Evolutionary conservation across 2,113 vertebrate genomes (phyloP).

Genomic region (Crocuta crocuta): DNA sequence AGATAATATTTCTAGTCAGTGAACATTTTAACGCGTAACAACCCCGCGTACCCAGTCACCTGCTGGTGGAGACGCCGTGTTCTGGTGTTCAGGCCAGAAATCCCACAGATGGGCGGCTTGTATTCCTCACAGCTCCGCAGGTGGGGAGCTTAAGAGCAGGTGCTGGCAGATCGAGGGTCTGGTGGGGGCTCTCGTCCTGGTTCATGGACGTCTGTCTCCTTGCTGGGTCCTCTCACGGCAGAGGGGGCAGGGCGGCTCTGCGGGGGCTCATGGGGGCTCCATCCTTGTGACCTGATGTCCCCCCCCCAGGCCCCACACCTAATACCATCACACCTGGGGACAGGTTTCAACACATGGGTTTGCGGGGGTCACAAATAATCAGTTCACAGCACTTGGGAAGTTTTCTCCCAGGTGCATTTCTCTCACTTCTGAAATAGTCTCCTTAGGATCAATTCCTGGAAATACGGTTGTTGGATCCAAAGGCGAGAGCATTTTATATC

Average conservation of each 20-base stretch:
- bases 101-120: neutral
- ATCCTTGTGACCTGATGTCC: neutral
- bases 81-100: neutral
- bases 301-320: neutral
- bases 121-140: neutral
- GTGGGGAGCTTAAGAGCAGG: neutral
- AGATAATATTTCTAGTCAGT: neutral
- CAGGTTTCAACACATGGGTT: neutral
- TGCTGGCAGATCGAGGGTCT: neutral
- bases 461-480: neutral
- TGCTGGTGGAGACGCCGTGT: neutral
- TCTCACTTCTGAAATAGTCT: neutral
- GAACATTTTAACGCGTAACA: rapidly evolving
- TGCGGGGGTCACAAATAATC: neutral
- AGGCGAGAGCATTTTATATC: neutral
- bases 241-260: neutral
- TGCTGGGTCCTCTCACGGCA: neutral
- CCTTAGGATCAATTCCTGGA: neutral
- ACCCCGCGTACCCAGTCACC: too few species aligned
- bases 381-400: neutral
- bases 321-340: neutral
- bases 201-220: neutral
- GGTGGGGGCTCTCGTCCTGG: neutral
- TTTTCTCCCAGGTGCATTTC: neutral
- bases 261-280: neutral